Conservation (phyloP, 2,113 vertebrate species). For the Aegithalos caudatus region DNA sequence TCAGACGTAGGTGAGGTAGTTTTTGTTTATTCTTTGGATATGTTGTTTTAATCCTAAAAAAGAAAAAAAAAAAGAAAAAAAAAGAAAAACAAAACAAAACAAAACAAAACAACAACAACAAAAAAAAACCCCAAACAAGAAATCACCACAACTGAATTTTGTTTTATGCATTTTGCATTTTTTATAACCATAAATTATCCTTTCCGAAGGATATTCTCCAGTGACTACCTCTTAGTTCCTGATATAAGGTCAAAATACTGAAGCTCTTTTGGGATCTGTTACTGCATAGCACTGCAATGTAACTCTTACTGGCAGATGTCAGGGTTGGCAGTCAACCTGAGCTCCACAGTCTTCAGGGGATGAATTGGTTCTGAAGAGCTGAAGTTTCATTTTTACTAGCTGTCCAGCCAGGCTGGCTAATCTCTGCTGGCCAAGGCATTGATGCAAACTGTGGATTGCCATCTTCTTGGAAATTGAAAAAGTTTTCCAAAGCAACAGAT, state of each 20-base stretch:
- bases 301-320: not conserved
- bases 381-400: not conserved
- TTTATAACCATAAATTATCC: not conserved
- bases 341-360: not conserved
- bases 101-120: too few species aligned
- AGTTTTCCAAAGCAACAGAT: not conserved
- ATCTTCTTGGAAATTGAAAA: not conserved
- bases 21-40: not conserved
- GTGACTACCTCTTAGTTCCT: not conserved
- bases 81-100: rapidly evolving
- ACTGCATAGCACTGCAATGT: not conserved
- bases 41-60: not conserved
- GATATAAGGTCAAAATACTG: not conserved
- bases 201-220: not conserved
- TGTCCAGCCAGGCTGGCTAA: not conserved
- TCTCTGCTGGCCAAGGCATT: not conserved
- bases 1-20: rapidly evolving
- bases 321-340: not conserved
- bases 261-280: not conserved
- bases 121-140: not conserved
- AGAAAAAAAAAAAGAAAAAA: not conserved
- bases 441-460: not conserved
- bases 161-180: not conserved
- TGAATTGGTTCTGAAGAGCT: not conserved
- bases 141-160: not conserved